Evolutionary conservation across 2,113 vertebrate species (phyloP), one percentile per base, ranked within the genome.

Genomic region (Forbesichthys papilliferus): DNA sequence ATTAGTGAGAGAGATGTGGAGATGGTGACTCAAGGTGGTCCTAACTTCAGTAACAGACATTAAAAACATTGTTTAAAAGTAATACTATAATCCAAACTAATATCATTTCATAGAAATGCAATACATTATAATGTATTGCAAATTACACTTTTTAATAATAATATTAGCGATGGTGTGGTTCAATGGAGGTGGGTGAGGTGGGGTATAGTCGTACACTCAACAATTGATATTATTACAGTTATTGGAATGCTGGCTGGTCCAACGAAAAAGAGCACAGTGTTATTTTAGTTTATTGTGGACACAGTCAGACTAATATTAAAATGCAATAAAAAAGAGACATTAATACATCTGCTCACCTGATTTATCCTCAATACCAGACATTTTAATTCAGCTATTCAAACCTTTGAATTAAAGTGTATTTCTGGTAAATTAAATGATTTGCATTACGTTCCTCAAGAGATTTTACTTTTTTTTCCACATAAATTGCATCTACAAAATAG

Each of bases 131-230:
- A 65, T 88, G 88, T 78, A 88, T 82, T 71, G 69, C 57, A 73
- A 83, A 86, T 88, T 80, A 85, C 83, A 74, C 88, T 87, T 82
- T 87, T 83, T 52, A 42, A 42, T 8, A 7, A 27, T 27, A 27
- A 27, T 27, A 27, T 27, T 27, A 27, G 27, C 2, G 27, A 42
- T 42, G 36, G 36, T 42, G 36, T 42, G 36, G 36, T 42, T 5
- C 5, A 42, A 42, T 42, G 1, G 7, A 8, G 7, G 36, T 8
- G 36, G 36, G 36, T 42, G 36, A 42, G 36, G 36, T 42, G 3
- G 7, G 36, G 36, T 65, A 77, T 53, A 5, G 1, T 61, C 48
- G 69, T 16, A 61, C 16, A 14, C 13, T 46, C 57, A 1, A 58
- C 61, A 67, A 60, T 3, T 33, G 60, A 58, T 71, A 71, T 62